These are phyloP conservation scores for Hypomecis atomaria DNA, from an alignment of 2,888 invertebrate species.

Conservation along the genomic window DNA sequence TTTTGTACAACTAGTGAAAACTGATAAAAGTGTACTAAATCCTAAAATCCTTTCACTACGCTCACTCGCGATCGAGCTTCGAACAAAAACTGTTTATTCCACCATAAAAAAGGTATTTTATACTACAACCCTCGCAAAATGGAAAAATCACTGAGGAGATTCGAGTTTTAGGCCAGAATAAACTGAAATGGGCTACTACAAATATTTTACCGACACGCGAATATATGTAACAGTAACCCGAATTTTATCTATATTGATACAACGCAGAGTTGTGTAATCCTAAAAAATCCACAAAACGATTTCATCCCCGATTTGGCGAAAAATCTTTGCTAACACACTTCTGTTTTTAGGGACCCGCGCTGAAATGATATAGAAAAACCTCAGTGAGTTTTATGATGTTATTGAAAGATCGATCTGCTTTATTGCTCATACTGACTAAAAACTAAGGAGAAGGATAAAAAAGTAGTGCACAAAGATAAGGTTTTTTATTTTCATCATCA, in stretches of 20 bases:
- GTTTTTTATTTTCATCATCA: too few relatives aligned
- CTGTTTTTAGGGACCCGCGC: conserved; percentile 9
- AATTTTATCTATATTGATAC: conserved; percentile 18
- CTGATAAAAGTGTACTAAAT: conserved; percentile 7
- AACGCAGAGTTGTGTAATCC: conserved; percentile 21
- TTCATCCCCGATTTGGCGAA: conserved; percentile 24
- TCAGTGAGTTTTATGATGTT: too few relatives aligned
- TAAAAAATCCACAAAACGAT: conserved; percentile 25
- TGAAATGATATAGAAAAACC: neutral
- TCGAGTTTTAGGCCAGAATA: conserved; percentile 12
- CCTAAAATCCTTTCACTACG: conserved; percentile 6
- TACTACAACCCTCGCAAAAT: conserved; percentile 19
- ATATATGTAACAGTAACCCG: conserved; percentile 9
- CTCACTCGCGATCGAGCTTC: conserved; percentile 1
- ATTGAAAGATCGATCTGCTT: too few relatives aligned
- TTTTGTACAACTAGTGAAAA: neutral
- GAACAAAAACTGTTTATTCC: conserved; percentile 12
- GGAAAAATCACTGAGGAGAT: conserved; percentile 12
- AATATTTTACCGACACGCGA: conserved; percentile 21
- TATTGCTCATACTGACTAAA: too few relatives aligned
- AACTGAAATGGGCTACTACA: conserved; percentile 19
- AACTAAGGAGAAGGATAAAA: too few relatives aligned
- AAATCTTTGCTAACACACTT: conserved; percentile 19
- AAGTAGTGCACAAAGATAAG: too few relatives aligned
- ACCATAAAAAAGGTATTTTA: conserved; percentile 20